Evolutionary conservation across 2,888 invertebrate species (phyloP).

Genomic region (Graphium colonna): DNA sequence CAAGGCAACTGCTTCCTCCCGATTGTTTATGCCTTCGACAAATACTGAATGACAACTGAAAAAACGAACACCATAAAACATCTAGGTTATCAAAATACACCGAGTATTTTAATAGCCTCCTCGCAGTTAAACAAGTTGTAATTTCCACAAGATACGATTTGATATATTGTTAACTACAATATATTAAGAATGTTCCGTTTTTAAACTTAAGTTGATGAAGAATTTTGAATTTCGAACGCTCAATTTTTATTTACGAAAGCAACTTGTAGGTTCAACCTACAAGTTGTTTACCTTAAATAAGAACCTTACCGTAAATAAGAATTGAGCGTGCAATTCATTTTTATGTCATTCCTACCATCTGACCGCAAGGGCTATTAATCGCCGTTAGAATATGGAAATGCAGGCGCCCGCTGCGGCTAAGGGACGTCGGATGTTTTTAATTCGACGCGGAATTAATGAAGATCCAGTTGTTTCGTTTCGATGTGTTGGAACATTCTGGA

Average conservation of each 20-base stretch:
- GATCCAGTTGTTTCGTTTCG: conserved; percentile 53
- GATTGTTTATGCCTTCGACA: conserved; percentile 73
- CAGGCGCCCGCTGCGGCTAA: conserved; percentile 45
- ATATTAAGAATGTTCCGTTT: no score
- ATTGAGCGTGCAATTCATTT: conserved; percentile 17
- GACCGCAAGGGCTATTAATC: conserved; percentile 57
- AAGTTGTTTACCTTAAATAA: no score
- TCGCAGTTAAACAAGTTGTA: not conserved
- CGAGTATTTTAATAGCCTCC: not conserved
- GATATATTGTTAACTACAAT: no score
- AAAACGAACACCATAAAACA: not conserved
- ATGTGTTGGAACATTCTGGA: conserved; percentile 35
- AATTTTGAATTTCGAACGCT: not conserved
- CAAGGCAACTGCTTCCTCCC: conserved; percentile 65
- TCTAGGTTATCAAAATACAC: conserved; percentile 9
- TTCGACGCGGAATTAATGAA: conserved; percentile 62
- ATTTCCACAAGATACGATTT: not conserved
- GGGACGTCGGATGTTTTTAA: conserved; percentile 61
- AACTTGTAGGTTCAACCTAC: not conserved
- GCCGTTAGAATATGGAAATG: conserved; percentile 63
- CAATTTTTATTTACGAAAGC: conserved; percentile 3
- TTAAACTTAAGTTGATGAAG: no score
- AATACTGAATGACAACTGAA: conserved; percentile 43
- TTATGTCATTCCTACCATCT: conserved; percentile 34
- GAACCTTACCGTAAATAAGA: no score